Base-by-base conservation (phyloP, 2,888 invertebrate genomes). In the Mimumesa dahlbomi region DNA sequence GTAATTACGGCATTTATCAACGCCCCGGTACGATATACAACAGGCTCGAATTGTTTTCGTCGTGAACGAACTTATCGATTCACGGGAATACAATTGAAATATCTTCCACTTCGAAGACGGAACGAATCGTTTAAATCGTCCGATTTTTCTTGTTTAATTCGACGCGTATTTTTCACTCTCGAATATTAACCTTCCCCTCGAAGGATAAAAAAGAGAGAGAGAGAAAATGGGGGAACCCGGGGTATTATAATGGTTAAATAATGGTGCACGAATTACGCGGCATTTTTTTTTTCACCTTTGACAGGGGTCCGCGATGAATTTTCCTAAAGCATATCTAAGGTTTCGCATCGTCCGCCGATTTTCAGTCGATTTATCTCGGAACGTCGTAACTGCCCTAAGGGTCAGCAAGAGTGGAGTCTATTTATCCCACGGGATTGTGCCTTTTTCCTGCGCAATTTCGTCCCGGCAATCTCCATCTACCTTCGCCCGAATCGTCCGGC, bases 361-460 rank as follows among this genome's bases (percentile, higher is more conserved):
- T 77, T 67, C 69, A 61, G 61, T 53, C 64, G 65, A 67, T 79
- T 78, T 73, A 78, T 81, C 72, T 70, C 25, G 67, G 45, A 62
- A 59, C 48, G 48, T 61, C 57, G 62, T 56, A 71, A 57, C 61
- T 45, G 54, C 21, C 56, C 53, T 43, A 50, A 70, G 66, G 78
- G 74, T 79, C 78, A 71, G 61, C 64, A 31, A 29, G 48, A 76
- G 50, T 45, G 50, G 45, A 65, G 73, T 78, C 69, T 81, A 74
- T 78, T 76, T 81, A 71, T 74, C 81, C 73, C 78, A 49, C 21
- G 81, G 72, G 73, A 80, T 73, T 46, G 65, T 48, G 66, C 64
- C 66, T 52, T 54, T 50, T 66, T 59, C 63, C 40, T 62, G 68
- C 59, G 57, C 78, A 78, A 80, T 80, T 70, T 77, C 72, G 66